phyloP scores from a whole-genome alignment of 2,888 invertebrate species.

The Thecocarcelia acutangulata region DNA sequence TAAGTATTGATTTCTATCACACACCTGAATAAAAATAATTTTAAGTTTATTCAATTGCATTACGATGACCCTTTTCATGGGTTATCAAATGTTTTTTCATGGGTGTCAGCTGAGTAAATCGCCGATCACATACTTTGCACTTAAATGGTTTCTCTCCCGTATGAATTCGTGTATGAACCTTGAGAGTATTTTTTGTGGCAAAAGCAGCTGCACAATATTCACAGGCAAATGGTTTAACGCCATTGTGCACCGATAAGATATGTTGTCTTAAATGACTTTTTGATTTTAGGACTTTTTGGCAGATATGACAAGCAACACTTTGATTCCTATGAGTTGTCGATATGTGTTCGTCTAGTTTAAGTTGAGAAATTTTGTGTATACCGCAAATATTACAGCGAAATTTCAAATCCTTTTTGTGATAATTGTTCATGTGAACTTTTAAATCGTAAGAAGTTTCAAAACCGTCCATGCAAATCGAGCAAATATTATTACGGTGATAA shows the following conservation, averaged over 20 bases:
- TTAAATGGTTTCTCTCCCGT: constrained; percentile 67
- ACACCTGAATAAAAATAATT: not conserved
- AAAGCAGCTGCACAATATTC: constrained; percentile 65
- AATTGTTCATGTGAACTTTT: constrained; percentile 58
- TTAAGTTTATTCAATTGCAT: constrained; percentile 41
- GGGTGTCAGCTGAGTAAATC: constrained; percentile 67
- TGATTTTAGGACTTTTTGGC: constrained; percentile 63
- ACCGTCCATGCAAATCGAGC: constrained; percentile 48
- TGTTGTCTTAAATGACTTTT: constrained; percentile 68
- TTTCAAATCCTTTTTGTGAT: constrained; percentile 60
- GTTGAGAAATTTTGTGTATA: constrained; percentile 63
- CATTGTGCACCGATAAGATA: constrained; percentile 66
- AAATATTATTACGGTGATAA: constrained; percentile 55
- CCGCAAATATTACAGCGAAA: constrained; percentile 65
- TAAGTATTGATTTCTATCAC: constrained; percentile 6
- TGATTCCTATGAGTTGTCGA: constrained; percentile 60
- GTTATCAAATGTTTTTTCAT: constrained; percentile 67
- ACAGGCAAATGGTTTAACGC: constrained; percentile 60
- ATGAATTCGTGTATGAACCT: constrained; percentile 65
- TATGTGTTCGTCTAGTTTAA: constrained; percentile 67
- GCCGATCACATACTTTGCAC: constrained; percentile 63
- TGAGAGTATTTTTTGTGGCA: constrained; percentile 68
- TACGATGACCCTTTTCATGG: constrained; percentile 64
- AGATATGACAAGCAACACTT: constrained; percentile 59
- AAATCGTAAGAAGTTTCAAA: constrained; percentile 65